Evolutionary conservation across 1,140 invertebrate genomes (phyloP), one percentile per base, ranked within the genome.

Genomic region (Aphis craccivora): DNA sequence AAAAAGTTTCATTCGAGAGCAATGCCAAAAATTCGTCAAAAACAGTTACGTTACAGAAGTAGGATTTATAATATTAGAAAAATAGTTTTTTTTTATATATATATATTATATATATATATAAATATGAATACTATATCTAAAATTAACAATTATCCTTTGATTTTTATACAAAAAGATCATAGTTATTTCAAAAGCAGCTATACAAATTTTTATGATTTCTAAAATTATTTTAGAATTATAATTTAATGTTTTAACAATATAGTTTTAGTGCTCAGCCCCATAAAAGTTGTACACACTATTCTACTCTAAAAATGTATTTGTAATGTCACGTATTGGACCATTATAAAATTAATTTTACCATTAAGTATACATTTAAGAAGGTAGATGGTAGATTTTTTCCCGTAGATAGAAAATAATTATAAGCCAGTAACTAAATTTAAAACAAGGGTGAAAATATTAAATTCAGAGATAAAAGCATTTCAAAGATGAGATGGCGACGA

Each of bases 361-460:
- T 53, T 40, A 40, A 40, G 37, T 40, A 40, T 40, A 40, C 1
- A 40, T 40, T 40, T 40, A 40, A 3, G 37, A 40, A 40, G 0
- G 37, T 40, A 40, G 37, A 67, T 5, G 11, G 30, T 4, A 67
- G 30, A n/a, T 3, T n/a, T 5, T 67, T n/a, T n/a, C 4, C 30
- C 30, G 30, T 67, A 67, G 11, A n/a, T 11, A n/a, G 2, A n/a
- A 67, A 67, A 67, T n/a, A 11, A 14, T 30, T n/a, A 30, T 67
- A 67, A n/a, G 30, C 60, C 60, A n/a, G 4, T 67, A 67, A 67
- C 60, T 76, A 76, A 35, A 76, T 76, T n/a, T 76, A 67, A 18
- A 76, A 76, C 30, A 76, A 76, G 60, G n/a, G 30, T n/a, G n/a
- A n/a, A 76, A 76, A 76, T 76, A 76, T n/a, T n/a, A 76, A 76